Conservation (phyloP, 2,797 vertebrate genomes). For the Eulemur albifrons region DNA sequence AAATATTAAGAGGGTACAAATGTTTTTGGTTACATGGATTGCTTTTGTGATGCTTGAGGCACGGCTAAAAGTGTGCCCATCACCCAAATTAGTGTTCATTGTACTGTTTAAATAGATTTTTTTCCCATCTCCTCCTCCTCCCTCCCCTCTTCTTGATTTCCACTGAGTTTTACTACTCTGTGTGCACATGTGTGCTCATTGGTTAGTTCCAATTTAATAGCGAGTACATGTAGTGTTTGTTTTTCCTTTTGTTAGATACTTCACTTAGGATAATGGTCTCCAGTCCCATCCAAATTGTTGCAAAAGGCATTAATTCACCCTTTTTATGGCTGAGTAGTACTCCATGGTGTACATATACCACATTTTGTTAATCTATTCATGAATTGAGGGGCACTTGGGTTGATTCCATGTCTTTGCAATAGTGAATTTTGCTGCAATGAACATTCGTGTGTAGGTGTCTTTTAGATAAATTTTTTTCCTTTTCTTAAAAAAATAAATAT, state of each 20-base stretch:
- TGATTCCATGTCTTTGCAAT: not conserved
- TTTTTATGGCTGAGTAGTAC: too few relatives aligned
- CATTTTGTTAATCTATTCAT: not conserved
- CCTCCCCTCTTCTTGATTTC: not conserved
- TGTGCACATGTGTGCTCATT: not conserved
- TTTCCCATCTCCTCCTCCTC: not conserved
- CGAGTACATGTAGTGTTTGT: not conserved
- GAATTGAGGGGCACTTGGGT: not conserved
- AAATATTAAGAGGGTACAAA: not conserved
- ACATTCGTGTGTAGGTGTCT: not conserved
- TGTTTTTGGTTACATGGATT: not conserved
- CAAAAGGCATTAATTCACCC: not conserved
- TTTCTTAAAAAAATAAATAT: conserved; percentile 35
- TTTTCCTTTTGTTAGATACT: not conserved
- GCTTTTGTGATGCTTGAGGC: not conserved
- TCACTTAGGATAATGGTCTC: not conserved
- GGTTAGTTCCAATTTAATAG: not conserved
- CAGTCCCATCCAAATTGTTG: not conserved
- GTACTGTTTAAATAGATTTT: not conserved
- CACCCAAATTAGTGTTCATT: not conserved
- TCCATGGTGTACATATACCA: not conserved
- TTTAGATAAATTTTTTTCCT: not conserved
- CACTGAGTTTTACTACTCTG: not conserved
- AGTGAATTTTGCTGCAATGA: not conserved
- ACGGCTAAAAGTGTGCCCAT: not conserved